Conservation (phyloP, 1,140 invertebrate species). For the Ptiloglossa arizonensis region DNA sequence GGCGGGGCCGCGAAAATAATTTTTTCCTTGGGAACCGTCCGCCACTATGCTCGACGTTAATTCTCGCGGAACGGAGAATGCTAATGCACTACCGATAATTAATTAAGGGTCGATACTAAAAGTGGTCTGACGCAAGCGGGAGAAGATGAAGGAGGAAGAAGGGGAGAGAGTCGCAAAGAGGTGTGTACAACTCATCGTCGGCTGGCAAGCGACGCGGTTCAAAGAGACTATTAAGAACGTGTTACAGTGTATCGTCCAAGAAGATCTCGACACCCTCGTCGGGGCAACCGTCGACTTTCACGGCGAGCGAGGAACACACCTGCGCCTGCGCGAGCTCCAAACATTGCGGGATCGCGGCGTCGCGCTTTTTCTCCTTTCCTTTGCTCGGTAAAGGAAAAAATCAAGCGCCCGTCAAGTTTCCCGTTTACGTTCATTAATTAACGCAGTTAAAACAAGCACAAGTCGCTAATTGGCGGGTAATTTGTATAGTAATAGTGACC, state of each 20-base stretch:
- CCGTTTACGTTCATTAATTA: slow-evolving; percentile 79
- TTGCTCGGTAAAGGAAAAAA: slow-evolving; percentile 49
- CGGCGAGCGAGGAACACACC: slow-evolving; percentile 8
- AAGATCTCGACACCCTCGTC: slow-evolving; percentile 60
- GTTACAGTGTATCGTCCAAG: slow-evolving; percentile 70
- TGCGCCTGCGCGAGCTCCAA: slow-evolving; percentile 4
- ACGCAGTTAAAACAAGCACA: slow-evolving; percentile 75
- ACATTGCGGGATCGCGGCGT: slow-evolving; percentile 62
- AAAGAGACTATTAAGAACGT: slow-evolving; percentile 66
- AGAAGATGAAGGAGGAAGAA: slow-evolving; percentile 53
- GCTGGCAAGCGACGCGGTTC: slow-evolving; percentile 64
- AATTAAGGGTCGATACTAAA: slow-evolving; percentile 71
- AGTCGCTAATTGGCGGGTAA: slow-evolving; percentile 79
- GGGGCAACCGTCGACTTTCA: slow-evolving; percentile 25
- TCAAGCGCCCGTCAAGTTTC: slow-evolving; percentile 53
- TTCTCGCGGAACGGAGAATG: slow-evolving; percentile 36
- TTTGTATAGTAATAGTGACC: slow-evolving; percentile 77
- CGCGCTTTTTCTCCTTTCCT: not conserved
- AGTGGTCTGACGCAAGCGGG: slow-evolving; percentile 64
- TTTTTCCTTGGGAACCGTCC: slow-evolving; percentile 7
- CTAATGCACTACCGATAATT: slow-evolving; percentile 69
- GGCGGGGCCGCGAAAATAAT: slow-evolving; percentile 4
- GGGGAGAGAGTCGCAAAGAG: slow-evolving; percentile 60
- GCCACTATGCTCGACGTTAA: slow-evolving; percentile 13
- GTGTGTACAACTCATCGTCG: slow-evolving; percentile 57